Conservation (phyloP, 2,888 invertebrate species). For the Agrochola macilenta region DNA sequence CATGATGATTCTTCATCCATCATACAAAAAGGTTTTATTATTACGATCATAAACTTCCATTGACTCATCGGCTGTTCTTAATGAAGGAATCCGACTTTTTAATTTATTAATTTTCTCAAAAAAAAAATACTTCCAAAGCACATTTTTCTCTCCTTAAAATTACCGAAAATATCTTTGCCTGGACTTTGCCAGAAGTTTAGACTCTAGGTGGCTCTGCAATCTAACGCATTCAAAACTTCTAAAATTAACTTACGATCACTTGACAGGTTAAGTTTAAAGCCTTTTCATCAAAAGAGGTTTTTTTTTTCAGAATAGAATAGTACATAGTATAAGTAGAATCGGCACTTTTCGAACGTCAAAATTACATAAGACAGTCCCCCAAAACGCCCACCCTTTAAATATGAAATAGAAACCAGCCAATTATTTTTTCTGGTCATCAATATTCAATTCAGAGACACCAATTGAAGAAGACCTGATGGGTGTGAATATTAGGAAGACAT, state of each 20-base stretch:
- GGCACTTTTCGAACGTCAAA: too few species aligned
- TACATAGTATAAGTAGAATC: too few species aligned
- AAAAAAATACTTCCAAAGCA: background rate
- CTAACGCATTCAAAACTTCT: background rate
- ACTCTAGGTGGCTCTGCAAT: background rate
- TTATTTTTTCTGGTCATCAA: too few species aligned
- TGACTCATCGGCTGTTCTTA: background rate
- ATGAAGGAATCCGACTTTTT: background rate
- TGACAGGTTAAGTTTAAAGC: background rate
- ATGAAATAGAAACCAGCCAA: too few species aligned
- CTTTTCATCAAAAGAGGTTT: background rate
- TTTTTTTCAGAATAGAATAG: too few species aligned
- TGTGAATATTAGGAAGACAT: background rate
- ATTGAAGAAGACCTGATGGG: background rate
- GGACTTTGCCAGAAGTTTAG: background rate
- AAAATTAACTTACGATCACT: background rate
- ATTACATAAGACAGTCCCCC: too few species aligned
- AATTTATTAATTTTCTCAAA: background rate
- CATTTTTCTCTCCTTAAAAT: background rate
- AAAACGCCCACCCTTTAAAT: too few species aligned
- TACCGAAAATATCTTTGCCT: background rate
- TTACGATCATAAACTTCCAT: conserved; percentile 3
- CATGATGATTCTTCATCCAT: background rate
- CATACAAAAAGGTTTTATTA: background rate
- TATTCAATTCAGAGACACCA: background rate